Percentiles rank a stretch among this genome's conserved stretches.
These are phyloP conservation scores for Acanthornis magna DNA, from an alignment of 2,797 vertebrate species.

Conservation along the genomic window DNA sequence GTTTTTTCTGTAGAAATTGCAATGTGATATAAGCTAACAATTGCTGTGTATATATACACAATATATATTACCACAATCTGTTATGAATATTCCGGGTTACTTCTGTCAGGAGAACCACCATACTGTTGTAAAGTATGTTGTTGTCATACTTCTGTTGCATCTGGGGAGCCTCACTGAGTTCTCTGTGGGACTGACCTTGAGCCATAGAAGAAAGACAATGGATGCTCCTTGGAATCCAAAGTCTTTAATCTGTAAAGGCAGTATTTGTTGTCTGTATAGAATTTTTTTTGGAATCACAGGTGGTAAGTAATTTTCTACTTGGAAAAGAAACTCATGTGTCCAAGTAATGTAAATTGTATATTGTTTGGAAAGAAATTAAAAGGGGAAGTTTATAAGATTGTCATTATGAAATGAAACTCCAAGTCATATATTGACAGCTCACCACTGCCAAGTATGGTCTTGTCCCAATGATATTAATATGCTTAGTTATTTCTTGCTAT, in stretches of 20 bases:
- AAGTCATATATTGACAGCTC: not conserved
- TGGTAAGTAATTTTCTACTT: not conserved
- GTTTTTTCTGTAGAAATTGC: not conserved
- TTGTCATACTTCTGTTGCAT: not conserved
- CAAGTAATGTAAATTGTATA: not conserved
- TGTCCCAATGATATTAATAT: not conserved
- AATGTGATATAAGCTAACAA: not conserved
- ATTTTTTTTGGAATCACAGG: not conserved
- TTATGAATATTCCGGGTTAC: not conserved
- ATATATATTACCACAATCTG: not conserved
- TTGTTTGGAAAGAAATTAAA: not conserved
- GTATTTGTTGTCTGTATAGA: not conserved
- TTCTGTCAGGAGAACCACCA: not conserved
- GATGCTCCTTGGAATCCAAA: not conserved
- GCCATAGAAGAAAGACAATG: not conserved
- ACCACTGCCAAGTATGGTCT: not conserved
- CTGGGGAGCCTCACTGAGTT: not conserved
- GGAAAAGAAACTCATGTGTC: not conserved
- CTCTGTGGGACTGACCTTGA: not conserved
- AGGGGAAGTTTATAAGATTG: not conserved
- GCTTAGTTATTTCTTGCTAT: not conserved
- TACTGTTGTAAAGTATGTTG: not conserved
- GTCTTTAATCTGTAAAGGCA: not conserved
- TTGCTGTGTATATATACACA: not conserved
- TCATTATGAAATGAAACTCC: not conserved